Evolutionary conservation across 2,797 vertebrate species (phyloP), one percentile per base, ranked within the genome.

Genomic region (Dallia pectoralis): DNA sequence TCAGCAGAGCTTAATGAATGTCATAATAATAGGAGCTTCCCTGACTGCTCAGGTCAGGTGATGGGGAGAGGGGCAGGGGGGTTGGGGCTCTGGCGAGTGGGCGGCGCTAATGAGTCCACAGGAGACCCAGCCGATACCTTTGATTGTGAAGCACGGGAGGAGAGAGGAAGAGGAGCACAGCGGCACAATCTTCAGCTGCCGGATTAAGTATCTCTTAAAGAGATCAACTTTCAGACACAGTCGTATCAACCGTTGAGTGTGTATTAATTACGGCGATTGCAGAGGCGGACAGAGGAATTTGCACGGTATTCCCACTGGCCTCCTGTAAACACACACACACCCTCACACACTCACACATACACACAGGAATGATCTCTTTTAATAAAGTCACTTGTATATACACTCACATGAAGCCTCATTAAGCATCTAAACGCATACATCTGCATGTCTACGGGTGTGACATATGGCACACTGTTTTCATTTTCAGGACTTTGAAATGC

Each of bases 161-260:
- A 81, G 84, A 87, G 83, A 74, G 83, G 82, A 44, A 87, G 88
- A 86, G 77, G 85, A 81, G 84, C 85, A 56, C 69, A 70, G 74
- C 73, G 40, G 69, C 25, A 4, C 33, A 61, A 90, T 92, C 90
- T 92, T 89, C 89, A 88, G 89, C 82, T 88, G 92, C 82, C 87
- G 92, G 92, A 93, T 93, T 93, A 93, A 92, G 86, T 91, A 91
- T 91, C 92, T 93, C 89, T 92, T 92, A 92, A 89, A 86, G 88
- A 93, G 91, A 92, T 94, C 90, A 85, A 87, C 90, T 93, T 91
- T 91, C 91, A 91, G 89, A 87, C 87, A 84, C 90, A 89, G 84
- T 86, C 87, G 89, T 92, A 91, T 92, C 90, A 93, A 88, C 84
- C 84, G 79, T 85, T 82, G 87, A 89, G 86, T 89, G 87, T 91